These are phyloP conservation scores for Drosophila meridionalis DNA, from an alignment of 2,888 invertebrate species.

Conservation along the genomic window DNA sequence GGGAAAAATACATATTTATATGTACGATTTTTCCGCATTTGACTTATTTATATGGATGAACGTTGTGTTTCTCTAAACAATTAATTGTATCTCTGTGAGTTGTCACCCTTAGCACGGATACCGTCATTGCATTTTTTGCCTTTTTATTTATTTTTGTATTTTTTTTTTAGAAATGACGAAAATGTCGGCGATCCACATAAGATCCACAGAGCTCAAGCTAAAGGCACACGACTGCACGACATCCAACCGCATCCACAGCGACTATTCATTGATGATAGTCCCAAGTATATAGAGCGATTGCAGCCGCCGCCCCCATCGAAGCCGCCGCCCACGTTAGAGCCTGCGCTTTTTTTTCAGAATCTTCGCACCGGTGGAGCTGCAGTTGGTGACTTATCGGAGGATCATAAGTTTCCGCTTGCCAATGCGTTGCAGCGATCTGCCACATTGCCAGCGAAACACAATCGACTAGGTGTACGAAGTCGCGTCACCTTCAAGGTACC, in stretches of 20 bases:
- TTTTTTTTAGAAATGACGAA: conserved; percentile 62
- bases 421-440: conserved; percentile 83
- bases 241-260: conserved; percentile 34
- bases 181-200: conserved; percentile 47
- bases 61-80: too few relatives aligned
- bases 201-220: conserved; percentile 11
- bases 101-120: not conserved
- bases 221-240: conserved; percentile 29
- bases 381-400: conserved; percentile 23
- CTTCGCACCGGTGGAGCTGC: conserved; percentile 14
- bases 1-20: not conserved
- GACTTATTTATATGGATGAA: too few relatives aligned
- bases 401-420: conserved; percentile 32
- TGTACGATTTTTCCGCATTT: not conserved
- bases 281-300: conserved; percentile 35
- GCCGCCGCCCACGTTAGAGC: conserved; percentile 56
- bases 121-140: not conserved
- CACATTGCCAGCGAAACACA: conserved; percentile 83
- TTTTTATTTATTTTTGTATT: not conserved
- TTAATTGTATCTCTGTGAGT: not conserved
- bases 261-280: conserved; percentile 28
- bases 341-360: conserved; percentile 43
- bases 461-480: conserved; percentile 72
- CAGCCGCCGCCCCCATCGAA: conserved; percentile 61
- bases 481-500: conserved; percentile 83